These are phyloP conservation scores for Capreolus pygargus DNA, from an alignment of 2,113 vertebrate genomes.

Conservation along the genomic window DNA sequence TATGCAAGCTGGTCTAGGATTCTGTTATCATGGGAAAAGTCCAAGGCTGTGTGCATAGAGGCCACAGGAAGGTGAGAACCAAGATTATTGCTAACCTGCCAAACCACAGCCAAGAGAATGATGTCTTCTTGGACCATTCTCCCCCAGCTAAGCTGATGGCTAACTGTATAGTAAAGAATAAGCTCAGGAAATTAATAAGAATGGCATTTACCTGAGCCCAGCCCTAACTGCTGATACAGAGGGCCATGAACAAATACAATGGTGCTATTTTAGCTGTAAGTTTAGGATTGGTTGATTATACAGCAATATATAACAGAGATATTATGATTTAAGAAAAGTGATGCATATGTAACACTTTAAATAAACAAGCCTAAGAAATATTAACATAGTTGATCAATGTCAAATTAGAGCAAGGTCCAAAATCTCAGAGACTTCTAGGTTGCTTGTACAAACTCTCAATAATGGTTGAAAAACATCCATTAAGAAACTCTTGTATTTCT, in stretches of 20 bases:
- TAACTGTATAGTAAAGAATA: neutral
- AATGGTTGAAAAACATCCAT: too few species aligned
- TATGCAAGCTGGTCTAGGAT: neutral
- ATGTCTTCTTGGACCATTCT: neutral
- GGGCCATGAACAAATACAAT: neutral
- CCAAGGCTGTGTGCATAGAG: neutral
- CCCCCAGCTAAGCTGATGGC: neutral
- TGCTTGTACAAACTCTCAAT: neutral
- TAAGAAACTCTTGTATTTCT: neutral
- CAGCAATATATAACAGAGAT: neutral
- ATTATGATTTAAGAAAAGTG: neutral
- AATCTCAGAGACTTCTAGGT: neutral
- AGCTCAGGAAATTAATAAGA: neutral
- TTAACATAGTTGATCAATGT: neutral
- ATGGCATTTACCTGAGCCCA: neutral
- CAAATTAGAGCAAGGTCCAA: neutral
- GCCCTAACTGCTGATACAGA: neutral
- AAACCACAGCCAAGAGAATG: neutral
- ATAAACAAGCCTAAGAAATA: neutral
- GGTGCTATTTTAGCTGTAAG: neutral
- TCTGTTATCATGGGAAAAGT: neutral
- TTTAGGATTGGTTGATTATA: neutral
- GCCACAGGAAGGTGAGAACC: neutral
- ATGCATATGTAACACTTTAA: neutral
- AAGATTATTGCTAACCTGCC: neutral